These are phyloP conservation scores for Ianthella basta DNA, from an alignment of 37 sponge, comb jelly and placozoan species.

Conservation along the genomic window DNA sequence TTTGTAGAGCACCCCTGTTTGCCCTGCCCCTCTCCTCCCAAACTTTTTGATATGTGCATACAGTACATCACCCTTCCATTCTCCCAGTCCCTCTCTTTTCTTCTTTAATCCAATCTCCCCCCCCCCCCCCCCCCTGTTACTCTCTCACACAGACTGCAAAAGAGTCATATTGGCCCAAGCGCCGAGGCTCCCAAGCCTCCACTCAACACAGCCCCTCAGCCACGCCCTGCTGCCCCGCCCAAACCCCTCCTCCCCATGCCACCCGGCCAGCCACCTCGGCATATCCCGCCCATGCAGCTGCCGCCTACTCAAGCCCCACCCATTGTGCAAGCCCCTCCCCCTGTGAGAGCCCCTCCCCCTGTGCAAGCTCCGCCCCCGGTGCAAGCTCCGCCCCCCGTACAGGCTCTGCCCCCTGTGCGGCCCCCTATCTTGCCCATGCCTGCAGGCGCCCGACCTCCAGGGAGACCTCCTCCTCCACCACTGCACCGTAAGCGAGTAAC, in stretches of 20 bases:
- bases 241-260: background rate
- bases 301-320: constrained; percentile 34
- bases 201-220: background rate
- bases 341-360: background rate
- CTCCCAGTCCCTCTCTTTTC: too few species aligned
- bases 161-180: constrained; percentile 65
- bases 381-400: background rate
- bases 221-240: constrained; percentile 15
- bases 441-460: background rate
- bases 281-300: constrained; percentile 17
- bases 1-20: too few species aligned
- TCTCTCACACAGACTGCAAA: constrained; percentile 13
- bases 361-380: constrained; percentile 18
- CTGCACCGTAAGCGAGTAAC: constrained; percentile 30
- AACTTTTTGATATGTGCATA: too few species aligned
- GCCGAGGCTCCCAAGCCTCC: background rate
- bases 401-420: background rate
- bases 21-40: too few species aligned
- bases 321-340: constrained; percentile 1
- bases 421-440: constrained; percentile 24
- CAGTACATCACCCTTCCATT: too few species aligned
- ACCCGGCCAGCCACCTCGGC: constrained; percentile 4
- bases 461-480: constrained; percentile 20
- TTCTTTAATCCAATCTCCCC: background rate
- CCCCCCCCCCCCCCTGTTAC: background rate